Evolutionary conservation across 2,888 invertebrate genomes (phyloP).

Genomic region (Stictocephala bisonia): DNA sequence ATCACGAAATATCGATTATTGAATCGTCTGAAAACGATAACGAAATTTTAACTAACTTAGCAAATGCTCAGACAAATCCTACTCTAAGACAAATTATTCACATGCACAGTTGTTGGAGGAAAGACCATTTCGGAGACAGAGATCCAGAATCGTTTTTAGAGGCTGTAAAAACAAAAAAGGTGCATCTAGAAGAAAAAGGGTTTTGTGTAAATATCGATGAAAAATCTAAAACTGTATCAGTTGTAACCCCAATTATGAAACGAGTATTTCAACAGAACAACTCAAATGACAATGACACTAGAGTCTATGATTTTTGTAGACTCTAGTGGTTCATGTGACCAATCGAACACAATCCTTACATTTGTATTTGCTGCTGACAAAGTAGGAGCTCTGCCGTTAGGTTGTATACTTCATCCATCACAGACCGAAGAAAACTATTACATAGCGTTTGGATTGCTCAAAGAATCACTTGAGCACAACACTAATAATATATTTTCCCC

Average conservation of each 20-base stretch:
- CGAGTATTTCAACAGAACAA: constrained; percentile 26
- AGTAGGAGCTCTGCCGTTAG: constrained; percentile 31
- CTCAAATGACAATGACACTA: constrained; percentile 25
- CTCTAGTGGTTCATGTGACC: constrained; percentile 25
- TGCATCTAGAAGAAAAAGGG: background rate
- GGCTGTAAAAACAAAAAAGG: constrained; percentile 23
- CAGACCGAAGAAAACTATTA: constrained; percentile 26
- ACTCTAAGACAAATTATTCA: constrained; percentile 35
- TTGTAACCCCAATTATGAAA: constrained; percentile 24
- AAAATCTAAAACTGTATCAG: constrained; percentile 31
- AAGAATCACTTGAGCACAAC: constrained; percentile 17
- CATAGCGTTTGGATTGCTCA: constrained; percentile 16
- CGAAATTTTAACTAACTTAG: constrained; percentile 30
- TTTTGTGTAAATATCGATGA: constrained; percentile 20
- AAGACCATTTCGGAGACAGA: constrained; percentile 7
- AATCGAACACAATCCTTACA: constrained; percentile 16
- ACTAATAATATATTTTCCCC: constrained; percentile 20
- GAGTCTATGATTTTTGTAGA: constrained; percentile 37
- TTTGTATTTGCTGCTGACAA: constrained; percentile 33
- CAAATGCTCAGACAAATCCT: constrained; percentile 32
- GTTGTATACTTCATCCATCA: constrained; percentile 34
- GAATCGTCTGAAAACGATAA: constrained; percentile 31
- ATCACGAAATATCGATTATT: constrained; percentile 11
- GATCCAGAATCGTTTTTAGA: constrained; percentile 15
- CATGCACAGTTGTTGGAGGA: constrained; percentile 22